A percentile compares a stretch with the other conserved stretches of the same genome.
These are phyloP conservation scores for Acronicta aceris DNA, from an alignment of 2,888 invertebrate species.

Conservation along the genomic window DNA sequence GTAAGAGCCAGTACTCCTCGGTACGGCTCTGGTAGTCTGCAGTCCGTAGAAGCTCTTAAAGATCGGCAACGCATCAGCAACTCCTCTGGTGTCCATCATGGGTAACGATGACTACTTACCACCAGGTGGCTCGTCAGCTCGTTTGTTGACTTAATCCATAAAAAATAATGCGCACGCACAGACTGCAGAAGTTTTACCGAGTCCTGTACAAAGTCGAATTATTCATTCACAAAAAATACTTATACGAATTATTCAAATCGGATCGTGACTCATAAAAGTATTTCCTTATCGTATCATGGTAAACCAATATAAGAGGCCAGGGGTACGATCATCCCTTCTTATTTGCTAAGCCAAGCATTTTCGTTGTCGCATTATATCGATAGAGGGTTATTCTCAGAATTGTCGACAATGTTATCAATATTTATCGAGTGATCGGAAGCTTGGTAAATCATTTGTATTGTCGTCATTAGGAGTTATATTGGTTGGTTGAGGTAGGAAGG, in stretches of 20 bases:
- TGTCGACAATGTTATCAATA: constrained; percentile 44
- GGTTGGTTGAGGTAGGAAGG: neutral
- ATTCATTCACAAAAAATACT: too few species aligned
- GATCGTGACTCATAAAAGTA: constrained; percentile 41
- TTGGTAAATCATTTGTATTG: constrained; percentile 21
- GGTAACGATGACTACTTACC: too few species aligned
- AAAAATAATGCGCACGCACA: too few species aligned
- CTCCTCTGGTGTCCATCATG: too few species aligned
- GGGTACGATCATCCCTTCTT: constrained; percentile 59
- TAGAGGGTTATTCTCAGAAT: constrained; percentile 44
- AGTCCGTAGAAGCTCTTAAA: too few species aligned
- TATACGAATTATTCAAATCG: neutral
- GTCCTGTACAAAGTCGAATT: too few species aligned
- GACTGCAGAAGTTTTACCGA: too few species aligned
- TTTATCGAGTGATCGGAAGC: constrained; percentile 38
- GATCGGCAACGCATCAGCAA: too few species aligned
- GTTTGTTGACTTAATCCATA: too few species aligned
- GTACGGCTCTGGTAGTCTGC: too few species aligned
- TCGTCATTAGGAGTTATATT: constrained; percentile 15
- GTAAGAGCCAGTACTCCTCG: too few species aligned
- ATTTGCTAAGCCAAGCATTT: constrained; percentile 60
- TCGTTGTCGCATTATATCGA: constrained; percentile 52
- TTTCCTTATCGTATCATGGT: constrained; percentile 58
- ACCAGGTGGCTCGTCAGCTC: too few species aligned
- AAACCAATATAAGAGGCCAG: constrained; percentile 66